Evolutionary conservation across 2,113 vertebrate species (phyloP), one percentile per base, ranked within the genome.

Genomic region (Glaucidium brasilianum): DNA sequence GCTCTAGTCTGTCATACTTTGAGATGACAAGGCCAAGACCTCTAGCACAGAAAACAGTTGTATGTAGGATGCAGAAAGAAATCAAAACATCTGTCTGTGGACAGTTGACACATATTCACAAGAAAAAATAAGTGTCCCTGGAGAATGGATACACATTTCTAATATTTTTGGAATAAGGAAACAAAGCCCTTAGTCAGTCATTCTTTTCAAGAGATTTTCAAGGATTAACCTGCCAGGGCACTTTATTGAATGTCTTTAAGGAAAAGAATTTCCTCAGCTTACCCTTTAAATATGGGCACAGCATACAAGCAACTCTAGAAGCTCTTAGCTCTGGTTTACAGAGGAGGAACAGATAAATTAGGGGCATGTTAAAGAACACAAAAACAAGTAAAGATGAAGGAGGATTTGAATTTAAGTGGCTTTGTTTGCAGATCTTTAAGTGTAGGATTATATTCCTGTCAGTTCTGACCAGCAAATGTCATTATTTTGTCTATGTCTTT

Each of bases 21-120:
- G 90, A 94, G 5, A 35, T 47, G 80, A 97, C 91, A 96, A 88
- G 50, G 72, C 41, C 68, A 94, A 84, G 83, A 82, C 89, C 73
- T 89, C 88, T 53, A 55, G 29, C 60, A 63, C 19, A 85, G 17
- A 37, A 75, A 96, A 89, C 18, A n/a, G 35, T 69, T 91, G 59
- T 66, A 26, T 83, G 34, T 59, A 53, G 34, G 20, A 37, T 64
- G 18, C 10, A 73, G 73, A 92, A 74, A 86, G 35, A 53, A 96
- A 92, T 4, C 2, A 94, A 83, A 94, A 94, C 68, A 94, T 75
- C 79, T 96, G 81, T 72, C 37, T 79, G 6, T 58, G 79, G 90
- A 68, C 22, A 69, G 25, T 4, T 79, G 37, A 87, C 83, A 89
- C 20, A 63, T 35, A 84, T 50, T 89, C 77, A 93, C 39, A 69